A percentile compares a stretch with the other conserved stretches of the same genome.
Evolutionary conservation across 2,797 vertebrate species (phyloP).

Genomic region (Melanotaenia parkinsoni): DNA sequence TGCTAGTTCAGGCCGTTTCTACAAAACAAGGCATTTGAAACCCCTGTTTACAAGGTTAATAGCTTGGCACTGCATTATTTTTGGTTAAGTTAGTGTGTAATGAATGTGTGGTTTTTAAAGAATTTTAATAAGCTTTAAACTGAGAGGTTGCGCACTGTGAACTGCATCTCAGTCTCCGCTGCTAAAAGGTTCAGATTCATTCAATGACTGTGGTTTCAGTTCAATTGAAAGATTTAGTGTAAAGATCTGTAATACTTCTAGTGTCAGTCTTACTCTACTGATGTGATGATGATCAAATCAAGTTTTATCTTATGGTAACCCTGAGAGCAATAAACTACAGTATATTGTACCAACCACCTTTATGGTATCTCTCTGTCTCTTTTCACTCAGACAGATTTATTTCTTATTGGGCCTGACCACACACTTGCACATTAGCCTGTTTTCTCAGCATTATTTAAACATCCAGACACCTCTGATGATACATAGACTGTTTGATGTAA

Average conservation of each 20-base stretch:
- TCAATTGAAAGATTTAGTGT: neutral
- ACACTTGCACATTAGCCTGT: neutral
- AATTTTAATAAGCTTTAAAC: conserved; percentile 15
- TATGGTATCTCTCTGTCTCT: neutral
- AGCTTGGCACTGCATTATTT: conserved; percentile 1
- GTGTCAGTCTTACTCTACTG: neutral
- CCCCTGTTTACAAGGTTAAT: conserved; percentile 16
- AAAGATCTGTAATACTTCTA: neutral
- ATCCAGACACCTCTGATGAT: conserved; percentile 5
- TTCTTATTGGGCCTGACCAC: conserved; percentile 1
- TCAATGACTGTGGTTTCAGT: neutral
- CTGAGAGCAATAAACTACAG: neutral
- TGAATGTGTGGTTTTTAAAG: conserved; percentile 2
- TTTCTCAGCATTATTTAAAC: conserved; percentile 1
- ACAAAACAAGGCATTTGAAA: neutral
- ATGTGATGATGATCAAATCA: neutral
- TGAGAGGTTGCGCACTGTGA: neutral
- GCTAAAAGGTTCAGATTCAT: neutral
- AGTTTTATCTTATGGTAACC: neutral
- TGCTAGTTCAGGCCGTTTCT: conserved; percentile 3
- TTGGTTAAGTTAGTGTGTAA: conserved; percentile 2
- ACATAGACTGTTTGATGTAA: neutral
- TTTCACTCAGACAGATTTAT: neutral
- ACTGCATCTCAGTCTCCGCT: neutral
- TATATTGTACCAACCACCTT: neutral